A percentile compares a stretch with the other conserved stretches of the same genome.
Evolutionary conservation across 2,113 vertebrate species (phyloP).

Genomic region (Cynopterus brachyotis): DNA sequence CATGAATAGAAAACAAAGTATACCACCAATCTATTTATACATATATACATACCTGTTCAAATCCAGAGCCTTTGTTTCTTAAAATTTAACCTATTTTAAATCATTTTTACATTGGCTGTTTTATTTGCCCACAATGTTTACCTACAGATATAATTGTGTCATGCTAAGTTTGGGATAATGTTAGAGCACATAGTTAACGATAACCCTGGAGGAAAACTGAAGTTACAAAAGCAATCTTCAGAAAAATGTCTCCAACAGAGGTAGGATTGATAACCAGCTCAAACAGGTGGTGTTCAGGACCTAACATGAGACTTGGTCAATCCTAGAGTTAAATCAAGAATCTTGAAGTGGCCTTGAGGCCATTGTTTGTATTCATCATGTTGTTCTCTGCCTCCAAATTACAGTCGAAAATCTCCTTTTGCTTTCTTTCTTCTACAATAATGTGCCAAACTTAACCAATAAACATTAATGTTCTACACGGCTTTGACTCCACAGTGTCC

Average conservation of each 20-base stretch:
- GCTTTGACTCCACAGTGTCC: background rate
- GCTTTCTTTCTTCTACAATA: background rate
- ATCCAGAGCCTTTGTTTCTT: background rate
- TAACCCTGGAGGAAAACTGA: background rate
- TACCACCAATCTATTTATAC: background rate
- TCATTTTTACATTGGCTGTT: background rate
- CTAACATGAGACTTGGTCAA: background rate
- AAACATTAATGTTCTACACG: background rate
- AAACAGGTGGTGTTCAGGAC: background rate
- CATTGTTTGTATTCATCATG: background rate
- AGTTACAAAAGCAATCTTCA: background rate
- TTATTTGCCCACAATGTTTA: background rate
- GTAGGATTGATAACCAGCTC: background rate
- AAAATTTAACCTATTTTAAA: constrained; percentile 13
- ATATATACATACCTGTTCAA: background rate
- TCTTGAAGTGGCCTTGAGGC: background rate
- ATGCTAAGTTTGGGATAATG: background rate
- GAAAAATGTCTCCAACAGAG: background rate
- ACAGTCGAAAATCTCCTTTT: background rate
- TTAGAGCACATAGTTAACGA: background rate
- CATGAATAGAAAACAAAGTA: background rate
- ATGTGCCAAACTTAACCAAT: background rate
- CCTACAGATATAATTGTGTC: background rate
- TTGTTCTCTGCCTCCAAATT: background rate
- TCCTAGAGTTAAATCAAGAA: background rate